Evolutionary conservation across 2,888 invertebrate species (phyloP).

Genomic region (Erpobdella octoculata): DNA sequence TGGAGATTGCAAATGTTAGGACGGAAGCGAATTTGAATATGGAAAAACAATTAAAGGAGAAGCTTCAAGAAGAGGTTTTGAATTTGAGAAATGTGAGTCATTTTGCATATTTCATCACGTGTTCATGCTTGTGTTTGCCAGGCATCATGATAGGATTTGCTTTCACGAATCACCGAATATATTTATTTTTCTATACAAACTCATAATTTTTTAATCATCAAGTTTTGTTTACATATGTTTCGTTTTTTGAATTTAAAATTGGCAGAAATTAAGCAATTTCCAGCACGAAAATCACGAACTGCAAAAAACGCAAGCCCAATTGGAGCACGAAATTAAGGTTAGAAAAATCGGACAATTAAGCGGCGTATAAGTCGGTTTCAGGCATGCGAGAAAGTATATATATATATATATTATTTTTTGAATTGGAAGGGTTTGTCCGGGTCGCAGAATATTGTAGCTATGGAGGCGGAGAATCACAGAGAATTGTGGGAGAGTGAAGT

Average conservation of each 20-base stretch:
- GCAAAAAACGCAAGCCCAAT: background rate
- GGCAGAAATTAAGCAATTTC: background rate
- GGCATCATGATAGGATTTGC: no score
- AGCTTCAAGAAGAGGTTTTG: background rate
- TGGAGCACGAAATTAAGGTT: background rate
- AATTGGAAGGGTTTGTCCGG: background rate
- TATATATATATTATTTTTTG: background rate
- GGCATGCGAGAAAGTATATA: no score
- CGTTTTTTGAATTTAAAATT: background rate
- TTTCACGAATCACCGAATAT: no score
- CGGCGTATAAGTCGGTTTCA: no score
- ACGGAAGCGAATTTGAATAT: constrained; percentile 4
- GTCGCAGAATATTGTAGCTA: background rate
- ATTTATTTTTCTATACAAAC: no score
- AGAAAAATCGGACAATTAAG: no score
- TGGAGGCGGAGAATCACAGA: constrained; percentile 17
- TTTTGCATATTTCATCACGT: background rate
- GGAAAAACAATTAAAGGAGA: background rate
- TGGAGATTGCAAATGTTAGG: constrained; percentile 4
- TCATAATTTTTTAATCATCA: no score
- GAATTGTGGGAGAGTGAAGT: constrained; percentile 16
- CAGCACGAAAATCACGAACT: background rate
- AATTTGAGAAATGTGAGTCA: constrained; percentile 5
- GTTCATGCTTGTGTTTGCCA: no score
- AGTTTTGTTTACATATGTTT: no score